These are phyloP conservation scores for Mesochorus sp. DNA, from an alignment of 2,888 invertebrate species.

Conservation along the genomic window DNA sequence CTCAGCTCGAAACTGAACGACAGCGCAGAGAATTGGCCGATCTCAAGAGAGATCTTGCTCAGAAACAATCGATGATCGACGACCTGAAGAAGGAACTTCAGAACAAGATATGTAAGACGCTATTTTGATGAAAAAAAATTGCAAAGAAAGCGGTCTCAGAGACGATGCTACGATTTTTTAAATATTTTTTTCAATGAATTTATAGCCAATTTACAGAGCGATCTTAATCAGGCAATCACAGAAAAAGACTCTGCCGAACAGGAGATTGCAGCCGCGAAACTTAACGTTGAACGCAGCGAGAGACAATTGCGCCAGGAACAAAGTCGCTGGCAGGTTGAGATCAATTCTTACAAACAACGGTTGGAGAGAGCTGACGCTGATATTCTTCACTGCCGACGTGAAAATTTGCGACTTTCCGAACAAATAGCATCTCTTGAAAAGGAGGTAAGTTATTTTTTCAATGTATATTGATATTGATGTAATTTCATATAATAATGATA, in stretches of 20 bases:
- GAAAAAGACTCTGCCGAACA: constrained; percentile 92
- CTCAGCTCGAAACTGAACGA: constrained; percentile 89
- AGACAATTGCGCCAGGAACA: constrained; percentile 90
- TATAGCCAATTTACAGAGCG: constrained; percentile 89
- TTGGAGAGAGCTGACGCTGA: constrained; percentile 92
- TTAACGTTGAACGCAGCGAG: constrained; percentile 86
- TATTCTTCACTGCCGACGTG: constrained; percentile 90
- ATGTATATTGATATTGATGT: not conserved
- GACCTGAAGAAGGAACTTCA: constrained; percentile 91
- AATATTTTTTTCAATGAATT: not conserved
- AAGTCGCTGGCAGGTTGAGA: constrained; percentile 89
- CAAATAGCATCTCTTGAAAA: constrained; percentile 91
- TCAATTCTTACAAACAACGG: constrained; percentile 85
- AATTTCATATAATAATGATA: not conserved
- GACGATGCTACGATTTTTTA: too few species aligned
- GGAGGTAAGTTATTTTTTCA: constrained; percentile 84
- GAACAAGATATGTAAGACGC: constrained; percentile 87
- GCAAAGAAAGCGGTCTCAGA: too few species aligned
- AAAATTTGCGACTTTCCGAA: constrained; percentile 90
- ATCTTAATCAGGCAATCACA: constrained; percentile 89
- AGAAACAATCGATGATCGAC: constrained; percentile 89
- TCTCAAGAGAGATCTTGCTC: constrained; percentile 89
- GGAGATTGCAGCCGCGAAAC: constrained; percentile 88
- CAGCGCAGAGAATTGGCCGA: constrained; percentile 90
- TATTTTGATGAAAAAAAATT: constrained; percentile 11